These are phyloP conservation scores for Triplophysa dalaica DNA, from an alignment of 2,113 vertebrate species.

Conservation along the genomic window DNA sequence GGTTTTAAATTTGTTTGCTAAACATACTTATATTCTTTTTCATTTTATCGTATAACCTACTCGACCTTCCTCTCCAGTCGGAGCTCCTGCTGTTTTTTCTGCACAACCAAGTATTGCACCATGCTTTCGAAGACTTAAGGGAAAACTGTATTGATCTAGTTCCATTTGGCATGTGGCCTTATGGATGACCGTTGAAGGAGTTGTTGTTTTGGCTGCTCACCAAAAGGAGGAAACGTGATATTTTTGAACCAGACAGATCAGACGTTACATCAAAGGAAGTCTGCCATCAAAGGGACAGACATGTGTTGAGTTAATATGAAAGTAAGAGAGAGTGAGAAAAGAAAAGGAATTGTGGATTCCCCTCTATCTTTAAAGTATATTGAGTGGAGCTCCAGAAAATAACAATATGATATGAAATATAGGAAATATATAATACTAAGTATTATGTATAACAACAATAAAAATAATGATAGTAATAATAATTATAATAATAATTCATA, in stretches of 20 bases:
- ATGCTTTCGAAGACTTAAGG: constrained; percentile 67
- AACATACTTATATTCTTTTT: constrained; percentile 69
- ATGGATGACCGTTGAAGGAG: constrained; percentile 61
- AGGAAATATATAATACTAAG: too few species aligned
- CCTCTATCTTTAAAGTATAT: not conserved
- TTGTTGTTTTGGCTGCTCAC: constrained; percentile 54
- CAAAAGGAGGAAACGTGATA: constrained; percentile 61
- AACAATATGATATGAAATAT: not conserved
- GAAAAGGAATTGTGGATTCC: not conserved
- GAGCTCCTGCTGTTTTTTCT: constrained; percentile 50
- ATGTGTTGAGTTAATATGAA: constrained; percentile 17
- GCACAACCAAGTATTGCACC: constrained; percentile 67
- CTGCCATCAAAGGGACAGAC: constrained; percentile 11
- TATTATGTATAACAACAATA: too few species aligned
- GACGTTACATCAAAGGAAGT: constrained; percentile 26
- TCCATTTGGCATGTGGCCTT: constrained; percentile 62
- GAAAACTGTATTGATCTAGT: constrained; percentile 71
- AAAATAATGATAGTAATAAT: not conserved
- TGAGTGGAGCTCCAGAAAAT: not conserved
- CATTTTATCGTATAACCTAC: constrained; percentile 38
- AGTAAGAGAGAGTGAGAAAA: not conserved
- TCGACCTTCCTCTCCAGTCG: constrained; percentile 43
- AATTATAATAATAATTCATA: not conserved
- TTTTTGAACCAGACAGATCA: constrained; percentile 34
- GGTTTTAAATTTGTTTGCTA: constrained; percentile 71